Evolutionary conservation across 2,888 invertebrate species (phyloP), one percentile per base, ranked within the genome.

Genomic region (Protonemura montana): DNA sequence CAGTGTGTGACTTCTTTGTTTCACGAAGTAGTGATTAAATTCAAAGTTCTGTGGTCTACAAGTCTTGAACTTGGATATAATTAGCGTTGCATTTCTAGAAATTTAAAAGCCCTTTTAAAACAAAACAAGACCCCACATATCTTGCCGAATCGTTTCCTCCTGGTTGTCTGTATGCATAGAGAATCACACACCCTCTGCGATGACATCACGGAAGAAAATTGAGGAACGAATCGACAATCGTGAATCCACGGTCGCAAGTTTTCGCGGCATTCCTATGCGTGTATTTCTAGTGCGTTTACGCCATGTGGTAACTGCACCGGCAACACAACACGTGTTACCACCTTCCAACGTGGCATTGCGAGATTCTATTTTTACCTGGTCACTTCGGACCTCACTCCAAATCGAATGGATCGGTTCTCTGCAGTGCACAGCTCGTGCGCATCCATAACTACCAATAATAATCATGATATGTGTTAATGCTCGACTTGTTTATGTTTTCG

Each of bases 401-500:
- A 59, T 59, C 59, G 59, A 59, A 59, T 59, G 59, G 28, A 78
- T 78, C 28, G 3, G 78, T 78, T 78, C 78, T 78, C 28, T 7
- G 26, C 78, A 2, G 28, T 2, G n/a, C 27, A 78, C 13, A 78
- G 78, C 10, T n/a, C n/a, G 78, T 26, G 78, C 78, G 78, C 3
- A 21, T 25, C 78, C 28, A n/a, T 27, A 78, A 10, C 28, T 28
- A 13, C 78, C 78, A 78, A 78, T 78, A 78, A 78, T 78, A 78
- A 5, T 78, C 28, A 78, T 78, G 78, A 78, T 78, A 27, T 78
- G 78, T 78, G 78, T 78, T 78, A n/a, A 21, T 28, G 28, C 78
- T 27, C 6, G 25, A 5, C 29, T 29, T 81, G 81, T 81, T 81
- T 81, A 81, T 81, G 29, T 81, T 81, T 81, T 28, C n/a, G 28